Conservation (phyloP, 2,888 invertebrate species). For the Biston stratarius region DNA sequence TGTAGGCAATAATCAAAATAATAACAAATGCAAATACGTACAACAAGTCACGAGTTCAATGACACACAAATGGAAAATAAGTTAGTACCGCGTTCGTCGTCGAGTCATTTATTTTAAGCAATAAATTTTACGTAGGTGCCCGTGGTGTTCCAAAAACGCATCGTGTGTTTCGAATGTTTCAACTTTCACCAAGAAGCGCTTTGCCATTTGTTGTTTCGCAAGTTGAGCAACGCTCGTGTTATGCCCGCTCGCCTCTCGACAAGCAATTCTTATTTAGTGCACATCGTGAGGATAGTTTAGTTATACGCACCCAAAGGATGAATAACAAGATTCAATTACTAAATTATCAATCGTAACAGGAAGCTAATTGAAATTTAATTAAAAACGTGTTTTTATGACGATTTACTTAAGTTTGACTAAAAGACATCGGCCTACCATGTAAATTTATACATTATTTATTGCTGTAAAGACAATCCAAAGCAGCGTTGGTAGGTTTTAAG, state of each 20-base stretch:
- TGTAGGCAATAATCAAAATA: constrained; percentile 17
- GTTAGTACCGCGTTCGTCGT: constrained; percentile 13
- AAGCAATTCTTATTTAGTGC: constrained; percentile 33
- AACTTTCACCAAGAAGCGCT: constrained; percentile 61
- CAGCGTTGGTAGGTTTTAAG: too few species aligned
- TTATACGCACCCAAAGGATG: too few species aligned
- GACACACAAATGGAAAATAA: constrained; percentile 27
- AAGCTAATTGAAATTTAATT: too few species aligned
- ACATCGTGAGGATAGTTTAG: constrained; percentile 5
- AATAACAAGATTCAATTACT: too few species aligned
- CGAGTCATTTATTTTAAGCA: constrained; percentile 30
- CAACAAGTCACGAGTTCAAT: constrained; percentile 27
- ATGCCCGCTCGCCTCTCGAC: constrained; percentile 33
- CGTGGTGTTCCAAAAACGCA: constrained; percentile 51
- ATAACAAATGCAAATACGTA: constrained; percentile 27
- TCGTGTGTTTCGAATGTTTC: constrained; percentile 47
- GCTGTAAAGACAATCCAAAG: too few species aligned
- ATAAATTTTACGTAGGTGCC: constrained; percentile 32
- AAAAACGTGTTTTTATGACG: too few species aligned
- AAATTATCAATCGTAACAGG: too few species aligned
- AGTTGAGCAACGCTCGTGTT: constrained; percentile 50
- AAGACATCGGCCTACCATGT: too few species aligned
- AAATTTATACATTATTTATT: too few species aligned
- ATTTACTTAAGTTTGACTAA: too few species aligned
- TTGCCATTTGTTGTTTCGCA: constrained; percentile 53